Evolutionary conservation across 2,113 vertebrate genomes (phyloP).

Genomic region (Himantopus leucocephalus): DNA sequence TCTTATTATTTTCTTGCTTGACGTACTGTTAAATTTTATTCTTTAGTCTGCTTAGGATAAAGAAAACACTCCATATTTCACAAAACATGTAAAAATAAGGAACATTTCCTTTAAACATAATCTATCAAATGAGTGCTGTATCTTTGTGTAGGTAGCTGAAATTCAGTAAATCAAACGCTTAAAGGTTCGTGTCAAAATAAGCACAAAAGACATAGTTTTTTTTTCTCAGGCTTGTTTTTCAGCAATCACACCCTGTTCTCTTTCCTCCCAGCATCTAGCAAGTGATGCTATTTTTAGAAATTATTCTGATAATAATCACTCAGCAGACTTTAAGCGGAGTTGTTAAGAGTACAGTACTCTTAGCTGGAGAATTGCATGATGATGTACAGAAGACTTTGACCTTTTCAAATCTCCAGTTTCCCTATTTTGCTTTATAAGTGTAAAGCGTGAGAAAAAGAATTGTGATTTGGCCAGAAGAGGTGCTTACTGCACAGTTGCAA

Average conservation of each 20-base stretch:
- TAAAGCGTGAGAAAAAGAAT: neutral
- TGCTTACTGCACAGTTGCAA: neutral
- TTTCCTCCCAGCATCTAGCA: neutral
- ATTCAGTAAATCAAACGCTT: neutral
- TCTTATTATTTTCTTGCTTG: neutral
- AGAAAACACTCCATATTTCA: neutral
- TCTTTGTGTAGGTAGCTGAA: neutral
- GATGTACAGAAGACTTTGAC: neutral
- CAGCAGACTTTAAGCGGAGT: neutral
- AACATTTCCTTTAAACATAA: neutral
- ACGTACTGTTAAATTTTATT: neutral
- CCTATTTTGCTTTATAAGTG: neutral
- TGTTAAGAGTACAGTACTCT: neutral
- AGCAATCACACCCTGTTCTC: neutral
- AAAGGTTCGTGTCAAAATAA: neutral
- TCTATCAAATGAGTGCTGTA: neutral
- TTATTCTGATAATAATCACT: constrained; percentile 18
- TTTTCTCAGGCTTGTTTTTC: constrained; percentile 2
- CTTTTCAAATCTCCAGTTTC: neutral
- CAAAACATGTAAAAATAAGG: neutral
- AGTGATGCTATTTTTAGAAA: constrained; percentile 31
- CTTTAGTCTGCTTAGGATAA: neutral
- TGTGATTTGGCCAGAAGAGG: neutral
- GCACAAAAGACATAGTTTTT: neutral
- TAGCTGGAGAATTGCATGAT: neutral